Conservation (phyloP, 1,140 invertebrate genomes). For the Drosophila nigrodunni region DNA sequence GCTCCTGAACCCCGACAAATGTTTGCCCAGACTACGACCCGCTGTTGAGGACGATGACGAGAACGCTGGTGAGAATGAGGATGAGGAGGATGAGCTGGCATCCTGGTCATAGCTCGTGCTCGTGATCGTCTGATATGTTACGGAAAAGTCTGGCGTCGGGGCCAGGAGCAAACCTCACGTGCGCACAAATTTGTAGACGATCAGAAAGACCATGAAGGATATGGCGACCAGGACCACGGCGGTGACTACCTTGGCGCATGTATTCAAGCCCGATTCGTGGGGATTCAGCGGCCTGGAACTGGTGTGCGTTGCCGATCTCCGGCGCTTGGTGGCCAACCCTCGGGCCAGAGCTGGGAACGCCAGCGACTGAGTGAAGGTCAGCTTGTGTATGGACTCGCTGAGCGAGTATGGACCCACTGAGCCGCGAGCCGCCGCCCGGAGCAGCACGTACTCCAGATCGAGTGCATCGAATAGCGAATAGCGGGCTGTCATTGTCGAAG, state of each 20-base stretch:
- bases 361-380: slow-evolving; percentile 91
- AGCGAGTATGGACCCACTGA: slow-evolving; percentile 90
- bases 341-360: slow-evolving; percentile 90
- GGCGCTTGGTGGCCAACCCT: slow-evolving; percentile 88
- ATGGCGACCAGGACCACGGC: slow-evolving; percentile 89
- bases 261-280: slow-evolving; percentile 88
- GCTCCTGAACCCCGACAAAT: slow-evolving; percentile 84
- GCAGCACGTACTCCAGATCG: slow-evolving; percentile 89
- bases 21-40: slow-evolving; percentile 78
- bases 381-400: slow-evolving; percentile 90
- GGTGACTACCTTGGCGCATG: slow-evolving; percentile 90
- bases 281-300: slow-evolving; percentile 86
- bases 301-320: slow-evolving; percentile 86
- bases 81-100: slow-evolving; percentile 25
- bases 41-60: slow-evolving; percentile 58
- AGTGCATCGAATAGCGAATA: slow-evolving; percentile 90
- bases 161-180: slow-evolving; percentile 91
- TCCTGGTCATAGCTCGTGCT: slow-evolving; percentile 50
- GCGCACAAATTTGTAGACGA: slow-evolving; percentile 91
- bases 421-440: slow-evolving; percentile 88
- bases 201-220: slow-evolving; percentile 90
- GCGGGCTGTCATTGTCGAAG: slow-evolving; percentile 86
- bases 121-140: slow-evolving; percentile 72
- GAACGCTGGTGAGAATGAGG: slow-evolving; percentile 15
- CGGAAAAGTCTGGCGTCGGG: slow-evolving; percentile 85